These are phyloP conservation scores for Polypterus bichir DNA, from an alignment of 2,113 vertebrate genomes.

Conservation along the genomic window DNA sequence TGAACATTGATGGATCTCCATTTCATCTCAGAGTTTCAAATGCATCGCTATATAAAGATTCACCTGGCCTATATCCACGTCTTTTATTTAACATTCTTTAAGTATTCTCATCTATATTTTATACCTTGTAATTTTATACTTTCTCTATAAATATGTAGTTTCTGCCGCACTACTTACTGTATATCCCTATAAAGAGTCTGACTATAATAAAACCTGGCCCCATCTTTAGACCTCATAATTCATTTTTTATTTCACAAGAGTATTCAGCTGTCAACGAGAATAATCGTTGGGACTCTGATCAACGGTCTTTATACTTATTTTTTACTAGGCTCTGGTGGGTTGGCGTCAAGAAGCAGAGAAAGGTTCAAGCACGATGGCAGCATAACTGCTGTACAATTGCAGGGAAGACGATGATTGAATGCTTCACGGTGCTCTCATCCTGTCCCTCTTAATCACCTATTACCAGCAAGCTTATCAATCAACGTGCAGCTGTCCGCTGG, in stretches of 20 bases:
- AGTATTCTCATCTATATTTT: too few species aligned
- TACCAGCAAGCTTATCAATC: slow-evolving; percentile 8
- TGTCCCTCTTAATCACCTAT: slow-evolving; percentile 10
- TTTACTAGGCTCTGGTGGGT: slow-evolving; percentile 3
- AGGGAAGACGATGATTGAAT: neutral
- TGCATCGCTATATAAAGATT: too few species aligned
- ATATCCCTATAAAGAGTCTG: neutral
- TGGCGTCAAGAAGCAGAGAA: neutral
- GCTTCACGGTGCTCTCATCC: slow-evolving; percentile 4
- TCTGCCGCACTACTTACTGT: too few species aligned
- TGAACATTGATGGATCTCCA: too few species aligned
- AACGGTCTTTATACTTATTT: neutral
- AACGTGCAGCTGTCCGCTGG: neutral
- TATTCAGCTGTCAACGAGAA: slow-evolving; percentile 4
- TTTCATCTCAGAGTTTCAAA: too few species aligned
- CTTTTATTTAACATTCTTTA: too few species aligned
- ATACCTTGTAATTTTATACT: too few species aligned
- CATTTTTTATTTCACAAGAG: slow-evolving; percentile 6
- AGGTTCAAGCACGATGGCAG: neutral
- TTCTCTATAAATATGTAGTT: too few species aligned
- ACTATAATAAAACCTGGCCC: neutral
- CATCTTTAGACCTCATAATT: slow-evolving; percentile 2
- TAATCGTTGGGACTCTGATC: slow-evolving; percentile 3
- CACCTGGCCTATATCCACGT: too few species aligned
- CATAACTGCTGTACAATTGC: slow-evolving; percentile 3